Conservation (phyloP, 2,888 invertebrate species). For the Prosopocoilus inquinatus region DNA sequence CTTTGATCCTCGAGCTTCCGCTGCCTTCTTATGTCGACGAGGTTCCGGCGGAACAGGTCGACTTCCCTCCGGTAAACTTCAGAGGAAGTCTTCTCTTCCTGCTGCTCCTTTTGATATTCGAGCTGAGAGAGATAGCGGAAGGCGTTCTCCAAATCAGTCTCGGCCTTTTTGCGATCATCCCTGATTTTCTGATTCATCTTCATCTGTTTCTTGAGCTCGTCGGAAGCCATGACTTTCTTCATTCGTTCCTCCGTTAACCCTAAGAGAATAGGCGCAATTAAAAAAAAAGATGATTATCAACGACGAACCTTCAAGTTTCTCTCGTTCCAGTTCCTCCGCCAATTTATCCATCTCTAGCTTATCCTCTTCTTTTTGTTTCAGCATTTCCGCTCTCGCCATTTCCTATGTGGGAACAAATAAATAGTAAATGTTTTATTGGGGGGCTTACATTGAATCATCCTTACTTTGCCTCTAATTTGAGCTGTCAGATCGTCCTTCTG, state of each 20-base stretch:
- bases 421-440: not conserved
- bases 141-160: slow-evolving; percentile 40
- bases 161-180: slow-evolving; percentile 39
- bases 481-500: slow-evolving; percentile 43
- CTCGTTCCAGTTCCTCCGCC: slow-evolving; percentile 32
- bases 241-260: slow-evolving; percentile 2
- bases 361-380: slow-evolving; percentile 36
- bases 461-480: slow-evolving; percentile 44
- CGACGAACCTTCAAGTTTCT: slow-evolving; percentile 36
- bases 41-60: slow-evolving; percentile 39
- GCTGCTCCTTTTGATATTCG: slow-evolving; percentile 41
- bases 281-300: slow-evolving; percentile 3
- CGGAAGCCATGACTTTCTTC: slow-evolving; percentile 34
- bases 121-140: slow-evolving; percentile 37
- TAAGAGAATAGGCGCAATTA: too few relatives aligned
- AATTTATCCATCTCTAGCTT: slow-evolving; percentile 35
- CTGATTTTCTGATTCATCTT: slow-evolving; percentile 36
- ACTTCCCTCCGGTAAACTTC: slow-evolving; percentile 37
- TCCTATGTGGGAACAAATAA: slow-evolving; percentile 14
- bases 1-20: slow-evolving; percentile 40
- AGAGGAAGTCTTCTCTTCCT: slow-evolving; percentile 30
- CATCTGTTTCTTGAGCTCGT: slow-evolving; percentile 43
- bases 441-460: too few relatives aligned
- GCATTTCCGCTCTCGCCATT: slow-evolving; percentile 35
- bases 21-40: slow-evolving; percentile 39